Base-by-base conservation (phyloP, 2,113 vertebrate genomes). In the Tauraco erythrolophus region DNA sequence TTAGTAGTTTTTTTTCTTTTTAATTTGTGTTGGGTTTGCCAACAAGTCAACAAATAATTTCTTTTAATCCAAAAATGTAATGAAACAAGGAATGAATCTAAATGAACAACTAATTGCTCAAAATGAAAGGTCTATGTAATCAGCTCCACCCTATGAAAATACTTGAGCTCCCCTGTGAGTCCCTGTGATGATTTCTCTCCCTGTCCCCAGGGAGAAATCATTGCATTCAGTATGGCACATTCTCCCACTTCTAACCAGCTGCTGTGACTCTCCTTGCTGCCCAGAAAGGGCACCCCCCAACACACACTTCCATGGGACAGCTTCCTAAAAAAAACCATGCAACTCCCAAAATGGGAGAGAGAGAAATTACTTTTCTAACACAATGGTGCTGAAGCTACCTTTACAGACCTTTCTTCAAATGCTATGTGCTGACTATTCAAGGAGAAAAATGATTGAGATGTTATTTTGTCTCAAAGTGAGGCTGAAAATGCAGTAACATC, bases 381-480 rank as follows among this genome's bases (percentile, higher is more conserved):
- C n/a, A 84, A 5, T 6, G 24, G 7, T 19, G 37, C 35, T 89
- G 43, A 91, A 62, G 30, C 2, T 84, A 54, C 68, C 31, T 87
- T 90, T 75, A 27, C 35, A 78, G 69, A 84, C 23, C 18, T 68
- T 87, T 84, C 56, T 48, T 89, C 56, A 89, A 86, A 92, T 75
- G 33, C 9, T 75, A 27, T 22, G 23, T 31, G 17, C 62, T 92
- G 43, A 72, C 48, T 87, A 80, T 82, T 96, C 82, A 95, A 87
- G 72, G 25, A n/a, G 45, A 92, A 86, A 70, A 90, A 74, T 46
- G 45, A 95, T 93, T 89, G 89, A 95, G 91, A 95, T 56, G 45
- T 76, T 94, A 85, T 95, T 97, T 87, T 80, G 48, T 79, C 89
- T 92, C 56, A 85, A 72, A 97, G 78, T 70, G 76, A 87, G 64